Evolutionary conservation across 2,888 invertebrate species (phyloP).

Genomic region (Auanema freiburgensis): DNA sequence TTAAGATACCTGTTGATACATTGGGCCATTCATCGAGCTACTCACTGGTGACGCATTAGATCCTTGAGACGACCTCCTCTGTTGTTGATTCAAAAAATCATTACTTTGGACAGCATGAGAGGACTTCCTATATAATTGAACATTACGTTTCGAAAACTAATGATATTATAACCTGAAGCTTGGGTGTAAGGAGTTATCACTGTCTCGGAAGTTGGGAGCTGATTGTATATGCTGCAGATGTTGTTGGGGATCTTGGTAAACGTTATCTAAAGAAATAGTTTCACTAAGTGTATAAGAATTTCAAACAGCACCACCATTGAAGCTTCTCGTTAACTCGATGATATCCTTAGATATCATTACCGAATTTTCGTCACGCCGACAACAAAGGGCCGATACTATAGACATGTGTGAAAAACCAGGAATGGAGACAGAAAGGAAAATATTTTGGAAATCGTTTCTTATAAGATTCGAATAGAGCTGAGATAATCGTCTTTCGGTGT

Average conservation of each 20-base stretch:
- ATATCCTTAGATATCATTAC: too few relatives aligned
- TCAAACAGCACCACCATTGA: too few relatives aligned
- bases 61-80: slow-evolving; percentile 37
- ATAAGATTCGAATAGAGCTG: too few relatives aligned
- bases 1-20: not conserved
- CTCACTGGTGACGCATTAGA: slow-evolving; percentile 22
- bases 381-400: too few relatives aligned
- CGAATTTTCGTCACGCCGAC: too few relatives aligned
- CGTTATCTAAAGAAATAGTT: slow-evolving; percentile 28
- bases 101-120: slow-evolving; percentile 21
- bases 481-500: too few relatives aligned
- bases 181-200: slow-evolving; percentile 25
- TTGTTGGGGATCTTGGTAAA: slow-evolving; percentile 49
- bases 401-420: too few relatives aligned
- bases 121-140: slow-evolving; percentile 25
- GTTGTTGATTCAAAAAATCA: slow-evolving; percentile 25
- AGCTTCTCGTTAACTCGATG: too few relatives aligned
- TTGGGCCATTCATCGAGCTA: not conserved
- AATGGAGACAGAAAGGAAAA: too few relatives aligned
- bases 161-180: slow-evolving; percentile 10
- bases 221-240: slow-evolving; percentile 38
- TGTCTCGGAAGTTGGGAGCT: slow-evolving; percentile 37
- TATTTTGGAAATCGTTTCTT: too few relatives aligned
- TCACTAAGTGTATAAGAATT: too few relatives aligned
- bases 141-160: not conserved